These are phyloP conservation scores for Drosophila testacea DNA, from an alignment of 2,888 invertebrate genomes.

Conservation along the genomic window DNA sequence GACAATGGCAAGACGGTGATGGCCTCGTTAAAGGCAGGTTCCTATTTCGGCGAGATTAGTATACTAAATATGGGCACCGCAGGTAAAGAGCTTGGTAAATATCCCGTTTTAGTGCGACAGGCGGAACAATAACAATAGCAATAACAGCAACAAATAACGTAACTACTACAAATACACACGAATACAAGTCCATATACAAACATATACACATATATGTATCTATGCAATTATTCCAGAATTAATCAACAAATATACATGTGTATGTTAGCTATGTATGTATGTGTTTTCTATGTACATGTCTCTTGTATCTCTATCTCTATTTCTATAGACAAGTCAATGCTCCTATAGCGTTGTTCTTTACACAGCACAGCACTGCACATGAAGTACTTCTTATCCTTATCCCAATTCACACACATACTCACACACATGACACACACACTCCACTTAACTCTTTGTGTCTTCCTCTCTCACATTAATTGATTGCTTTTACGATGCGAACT, in stretches of 20 bases:
- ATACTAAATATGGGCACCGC: slow-evolving; percentile 99
- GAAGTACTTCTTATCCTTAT: slow-evolving; percentile 7
- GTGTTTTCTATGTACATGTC: slow-evolving; percentile 4
- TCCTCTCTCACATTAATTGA: slow-evolving; percentile 38
- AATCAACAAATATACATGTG: slow-evolving; percentile 1
- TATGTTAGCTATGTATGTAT: slow-evolving; percentile 37
- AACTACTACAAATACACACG: slow-evolving; percentile 25
- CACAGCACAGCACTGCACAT: slow-evolving; percentile 6
- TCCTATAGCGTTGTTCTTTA: slow-evolving; percentile 16
- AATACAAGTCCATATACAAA: not conserved
- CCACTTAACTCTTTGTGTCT: slow-evolving; percentile 8
- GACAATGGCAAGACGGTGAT: slow-evolving; percentile 98
- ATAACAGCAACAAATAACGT: slow-evolving; percentile 40
- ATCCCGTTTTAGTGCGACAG: slow-evolving; percentile 88
- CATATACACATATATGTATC: not conserved
- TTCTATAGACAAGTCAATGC: slow-evolving; percentile 21
- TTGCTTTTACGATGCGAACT: slow-evolving; percentile 28
- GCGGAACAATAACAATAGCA: slow-evolving; percentile 83
- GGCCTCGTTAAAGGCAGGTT: slow-evolving; percentile 98
- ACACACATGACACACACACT: slow-evolving; percentile 1
- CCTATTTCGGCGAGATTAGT: slow-evolving; percentile 99
- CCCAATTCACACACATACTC: slow-evolving; percentile 10
- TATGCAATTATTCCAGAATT: slow-evolving; percentile 6
- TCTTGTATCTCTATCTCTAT: slow-evolving; percentile 31
- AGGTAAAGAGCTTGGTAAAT: slow-evolving; percentile 98